Percentiles rank a stretch among this genome's conserved stretches.
Conservation (phyloP, 2,888 invertebrate species). For the Sarcophaga caerulescens region DNA sequence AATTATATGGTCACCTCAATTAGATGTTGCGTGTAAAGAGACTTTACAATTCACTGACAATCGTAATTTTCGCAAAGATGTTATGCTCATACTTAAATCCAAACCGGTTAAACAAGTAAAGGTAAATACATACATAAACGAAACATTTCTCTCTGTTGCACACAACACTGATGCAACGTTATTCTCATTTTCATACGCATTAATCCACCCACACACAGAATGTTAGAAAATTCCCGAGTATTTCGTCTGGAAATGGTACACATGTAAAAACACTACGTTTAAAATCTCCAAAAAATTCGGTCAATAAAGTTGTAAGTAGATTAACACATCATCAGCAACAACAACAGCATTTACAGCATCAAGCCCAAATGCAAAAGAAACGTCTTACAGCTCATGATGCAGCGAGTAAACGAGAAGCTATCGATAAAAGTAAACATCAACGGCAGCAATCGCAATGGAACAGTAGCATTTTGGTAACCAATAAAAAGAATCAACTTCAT, state of each 20-base stretch:
- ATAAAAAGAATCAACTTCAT: slow-evolving; percentile 35
- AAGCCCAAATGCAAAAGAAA: slow-evolving; percentile 47
- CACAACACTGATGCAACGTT: slow-evolving; percentile 22
- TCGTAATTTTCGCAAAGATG: slow-evolving; percentile 85
- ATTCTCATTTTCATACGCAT: slow-evolving; percentile 6
- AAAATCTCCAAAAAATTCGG: slow-evolving; percentile 77
- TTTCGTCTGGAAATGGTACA: slow-evolving; percentile 69
- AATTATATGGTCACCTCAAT: slow-evolving; percentile 85
- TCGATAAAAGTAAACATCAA: slow-evolving; percentile 39
- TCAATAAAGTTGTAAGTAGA: slow-evolving; percentile 60
- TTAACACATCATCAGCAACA: slow-evolving; percentile 46
- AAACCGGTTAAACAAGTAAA: slow-evolving; percentile 76
- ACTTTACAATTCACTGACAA: slow-evolving; percentile 85
- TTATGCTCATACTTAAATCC: slow-evolving; percentile 85
- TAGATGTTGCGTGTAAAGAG: slow-evolving; percentile 84
- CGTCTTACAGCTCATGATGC: slow-evolving; percentile 46
- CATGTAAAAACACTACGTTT: slow-evolving; percentile 76
- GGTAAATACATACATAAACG: slow-evolving; percentile 67
- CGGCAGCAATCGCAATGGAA: slow-evolving; percentile 25
- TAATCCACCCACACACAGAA: slow-evolving; percentile 68
- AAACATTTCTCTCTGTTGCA: slow-evolving; percentile 20
- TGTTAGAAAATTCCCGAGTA: slow-evolving; percentile 78
- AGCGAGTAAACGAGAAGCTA: slow-evolving; percentile 32
- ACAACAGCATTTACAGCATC: slow-evolving; percentile 35
- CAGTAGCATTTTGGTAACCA: slow-evolving; percentile 36